These are phyloP conservation scores for Orcinus orca DNA, from an alignment of 2,113 vertebrate genomes.

Conservation along the genomic window DNA sequence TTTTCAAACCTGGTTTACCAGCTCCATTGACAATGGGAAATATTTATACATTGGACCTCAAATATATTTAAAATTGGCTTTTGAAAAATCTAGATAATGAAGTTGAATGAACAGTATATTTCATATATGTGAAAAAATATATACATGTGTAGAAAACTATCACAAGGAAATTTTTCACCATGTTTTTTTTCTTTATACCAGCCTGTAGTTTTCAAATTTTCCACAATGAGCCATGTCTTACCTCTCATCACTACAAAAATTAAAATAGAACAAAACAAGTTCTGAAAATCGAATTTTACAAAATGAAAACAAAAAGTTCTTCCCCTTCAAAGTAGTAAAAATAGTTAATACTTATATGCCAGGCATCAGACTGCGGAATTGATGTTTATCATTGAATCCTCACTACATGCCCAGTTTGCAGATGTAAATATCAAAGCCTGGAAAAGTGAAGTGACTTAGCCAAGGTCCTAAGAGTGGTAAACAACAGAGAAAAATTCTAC, in stretches of 20 bases:
- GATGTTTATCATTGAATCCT: not conserved
- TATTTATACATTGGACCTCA: not conserved
- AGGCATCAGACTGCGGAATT: not conserved
- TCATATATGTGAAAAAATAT: not conserved
- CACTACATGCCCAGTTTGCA: not conserved
- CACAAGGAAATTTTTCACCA: not conserved
- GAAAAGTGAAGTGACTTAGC: not conserved
- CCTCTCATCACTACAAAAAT: not conserved
- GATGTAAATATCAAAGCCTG: not conserved
- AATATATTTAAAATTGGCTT: not conserved
- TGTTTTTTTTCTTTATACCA: not conserved
- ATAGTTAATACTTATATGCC: not conserved
- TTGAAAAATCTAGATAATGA: not conserved
- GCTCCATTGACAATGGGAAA: not conserved
- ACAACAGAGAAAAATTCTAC: accelerated
- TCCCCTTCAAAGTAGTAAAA: not conserved
- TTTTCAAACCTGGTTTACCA: not conserved
- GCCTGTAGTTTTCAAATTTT: not conserved
- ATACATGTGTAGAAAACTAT: not conserved
- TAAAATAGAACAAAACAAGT: slow-evolving; percentile 2
- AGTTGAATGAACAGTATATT: not conserved
- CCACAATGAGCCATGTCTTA: not conserved
- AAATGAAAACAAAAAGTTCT: not conserved
- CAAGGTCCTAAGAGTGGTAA: not conserved
- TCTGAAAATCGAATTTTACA: not conserved